Conservation (phyloP, 1,140 invertebrate genomes). For the Diuraphis noxia region DNA sequence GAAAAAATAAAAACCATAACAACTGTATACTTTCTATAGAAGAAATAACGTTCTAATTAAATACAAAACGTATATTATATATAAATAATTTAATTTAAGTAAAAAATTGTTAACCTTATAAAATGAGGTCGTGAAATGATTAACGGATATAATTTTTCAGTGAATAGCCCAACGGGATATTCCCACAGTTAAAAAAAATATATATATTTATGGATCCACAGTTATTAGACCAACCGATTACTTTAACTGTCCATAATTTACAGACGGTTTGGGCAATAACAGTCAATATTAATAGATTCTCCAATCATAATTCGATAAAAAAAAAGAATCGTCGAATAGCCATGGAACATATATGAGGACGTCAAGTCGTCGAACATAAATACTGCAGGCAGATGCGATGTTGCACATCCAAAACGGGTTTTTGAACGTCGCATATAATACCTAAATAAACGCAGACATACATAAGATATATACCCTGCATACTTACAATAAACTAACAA, state of each 20-base stretch:
- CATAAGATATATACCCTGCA: background rate
- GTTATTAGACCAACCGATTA: background rate
- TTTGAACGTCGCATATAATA: background rate
- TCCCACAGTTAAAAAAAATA: background rate
- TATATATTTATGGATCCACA: background rate
- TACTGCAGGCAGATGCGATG: background rate
- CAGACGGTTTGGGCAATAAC: background rate
- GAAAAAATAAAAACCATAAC: too few relatives aligned
- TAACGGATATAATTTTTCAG: background rate
- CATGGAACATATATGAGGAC: background rate
- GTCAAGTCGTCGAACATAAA: background rate
- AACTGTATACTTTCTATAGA: background rate
- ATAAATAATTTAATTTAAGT: background rate
- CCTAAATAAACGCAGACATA: background rate
- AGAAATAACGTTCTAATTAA: background rate
- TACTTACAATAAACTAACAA: too few relatives aligned
- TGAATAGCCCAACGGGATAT: slow-evolving; percentile 4
- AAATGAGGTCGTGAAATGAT: background rate
- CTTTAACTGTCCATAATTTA: slow-evolving; percentile 9
- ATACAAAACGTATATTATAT: background rate
- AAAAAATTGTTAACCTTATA: background rate
- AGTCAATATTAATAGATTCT: background rate
- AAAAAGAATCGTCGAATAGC: background rate
- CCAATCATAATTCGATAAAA: background rate
- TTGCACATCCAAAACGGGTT: background rate